A percentile compares a stretch with the other conserved stretches of the same genome.
Conservation (phyloP, 2,888 invertebrate species). For the Archips xylosteana region DNA sequence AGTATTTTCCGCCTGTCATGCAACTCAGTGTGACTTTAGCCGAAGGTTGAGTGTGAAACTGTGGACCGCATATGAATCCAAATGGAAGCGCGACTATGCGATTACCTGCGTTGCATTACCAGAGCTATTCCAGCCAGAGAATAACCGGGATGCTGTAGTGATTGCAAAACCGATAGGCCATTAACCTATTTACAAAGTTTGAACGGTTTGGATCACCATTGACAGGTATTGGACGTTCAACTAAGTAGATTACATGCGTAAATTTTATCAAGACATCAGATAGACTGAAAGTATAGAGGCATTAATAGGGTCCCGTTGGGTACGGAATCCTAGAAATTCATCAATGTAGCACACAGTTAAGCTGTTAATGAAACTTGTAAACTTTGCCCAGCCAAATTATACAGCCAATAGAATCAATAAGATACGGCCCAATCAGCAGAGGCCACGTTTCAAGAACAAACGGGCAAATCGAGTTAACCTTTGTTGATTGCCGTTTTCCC, state of each 20-base stretch:
- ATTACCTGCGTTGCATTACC: constrained; percentile 31
- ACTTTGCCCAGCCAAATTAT: constrained; percentile 29
- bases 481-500: constrained; percentile 39
- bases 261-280: too few species aligned
- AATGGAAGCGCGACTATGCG: constrained; percentile 12
- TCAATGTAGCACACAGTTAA: not conserved
- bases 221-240: not conserved
- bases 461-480: constrained; percentile 42
- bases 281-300: too few species aligned
- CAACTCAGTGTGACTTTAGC: not conserved
- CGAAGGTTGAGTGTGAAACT: not conserved
- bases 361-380: constrained; percentile 22
- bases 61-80: constrained; percentile 24
- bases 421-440: constrained; percentile 32
- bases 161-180: constrained; percentile 28
- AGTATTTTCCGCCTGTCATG: too few species aligned
- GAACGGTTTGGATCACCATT: not conserved
- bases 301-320: too few species aligned
- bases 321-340: not conserved
- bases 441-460: constrained; percentile 36
- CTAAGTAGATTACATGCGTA: too few species aligned
- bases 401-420: constrained; percentile 35
- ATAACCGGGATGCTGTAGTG: constrained; percentile 25
- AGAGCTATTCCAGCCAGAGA: constrained; percentile 12
- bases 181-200: constrained; percentile 8